Conservation (phyloP, 2,113 vertebrate species). For the Pseudolaguvia tuberculata region DNA sequence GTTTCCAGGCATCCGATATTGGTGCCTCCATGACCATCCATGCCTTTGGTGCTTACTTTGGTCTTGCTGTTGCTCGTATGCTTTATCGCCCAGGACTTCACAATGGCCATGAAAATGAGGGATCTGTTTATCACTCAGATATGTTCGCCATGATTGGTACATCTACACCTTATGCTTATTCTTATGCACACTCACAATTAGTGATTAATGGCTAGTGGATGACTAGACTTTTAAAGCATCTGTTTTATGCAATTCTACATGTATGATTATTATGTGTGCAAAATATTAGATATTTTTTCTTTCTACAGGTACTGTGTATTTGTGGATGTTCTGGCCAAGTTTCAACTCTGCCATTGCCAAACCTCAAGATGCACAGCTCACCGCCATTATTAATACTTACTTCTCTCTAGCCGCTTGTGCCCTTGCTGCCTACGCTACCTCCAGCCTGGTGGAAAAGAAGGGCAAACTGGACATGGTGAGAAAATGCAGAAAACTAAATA, state of each 20-base stretch:
- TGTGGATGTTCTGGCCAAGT: slow-evolving; percentile 98
- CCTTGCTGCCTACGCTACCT: slow-evolving; percentile 78
- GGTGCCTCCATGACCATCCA: slow-evolving; percentile 97
- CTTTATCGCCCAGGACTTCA: slow-evolving; percentile 77
- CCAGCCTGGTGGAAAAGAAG: slow-evolving; percentile 78
- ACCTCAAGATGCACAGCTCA: neutral
- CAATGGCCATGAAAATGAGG: slow-evolving; percentile 76
- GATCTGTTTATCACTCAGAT: slow-evolving; percentile 87
- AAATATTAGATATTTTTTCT: neutral
- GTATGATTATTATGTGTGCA: neutral
- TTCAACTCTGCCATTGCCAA: slow-evolving; percentile 87
- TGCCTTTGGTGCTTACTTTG: slow-evolving; percentile 91
- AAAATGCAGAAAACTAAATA: neutral
- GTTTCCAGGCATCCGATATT: slow-evolving; percentile 77
- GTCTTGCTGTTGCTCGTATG: slow-evolving; percentile 77
- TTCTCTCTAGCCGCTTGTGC: slow-evolving; percentile 82
- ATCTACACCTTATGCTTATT: slow-evolving; percentile 38
- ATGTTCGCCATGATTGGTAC: slow-evolving; percentile 95
- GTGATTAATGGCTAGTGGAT: neutral
- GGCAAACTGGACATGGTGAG: slow-evolving; percentile 91
- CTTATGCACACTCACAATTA: neutral
- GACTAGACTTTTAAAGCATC: neutral
- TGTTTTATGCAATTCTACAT: neutral
- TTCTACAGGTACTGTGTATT: slow-evolving; percentile 66
- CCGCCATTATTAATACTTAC: slow-evolving; percentile 86